Conservation (phyloP, 2,797 vertebrate species). For the Acrossocheilus wenchowensis region DNA sequence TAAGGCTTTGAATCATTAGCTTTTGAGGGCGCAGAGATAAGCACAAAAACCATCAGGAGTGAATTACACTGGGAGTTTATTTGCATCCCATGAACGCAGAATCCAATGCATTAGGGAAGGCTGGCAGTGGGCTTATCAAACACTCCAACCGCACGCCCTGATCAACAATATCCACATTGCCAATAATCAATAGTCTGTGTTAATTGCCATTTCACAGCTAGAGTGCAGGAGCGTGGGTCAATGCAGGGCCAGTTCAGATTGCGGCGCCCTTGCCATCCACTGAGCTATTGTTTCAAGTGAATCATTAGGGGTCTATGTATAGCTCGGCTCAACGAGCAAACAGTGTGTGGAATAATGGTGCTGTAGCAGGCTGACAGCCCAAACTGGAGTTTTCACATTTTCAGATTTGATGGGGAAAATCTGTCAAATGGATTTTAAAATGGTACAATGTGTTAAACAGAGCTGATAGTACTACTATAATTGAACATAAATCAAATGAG, state of each 20-base stretch:
- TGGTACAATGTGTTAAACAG: conserved; percentile 11
- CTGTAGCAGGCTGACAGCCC: not conserved
- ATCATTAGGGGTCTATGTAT: conserved; percentile 49
- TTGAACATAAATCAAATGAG: not conserved
- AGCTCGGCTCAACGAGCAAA: conserved; percentile 39
- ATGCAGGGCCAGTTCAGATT: conserved; percentile 39
- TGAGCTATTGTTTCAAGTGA: conserved; percentile 56
- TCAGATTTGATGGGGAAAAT: not conserved
- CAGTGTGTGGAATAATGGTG: conserved; percentile 9
- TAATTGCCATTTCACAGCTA: conserved; percentile 54
- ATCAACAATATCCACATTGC: conserved; percentile 46
- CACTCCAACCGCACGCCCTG: conserved; percentile 62
- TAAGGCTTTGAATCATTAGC: conserved; percentile 70
- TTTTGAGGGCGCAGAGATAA: conserved; percentile 69
- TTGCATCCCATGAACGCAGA: conserved; percentile 58
- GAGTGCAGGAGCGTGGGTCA: conserved; percentile 40
- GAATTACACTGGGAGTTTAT: conserved; percentile 60
- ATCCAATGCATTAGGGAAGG: conserved; percentile 21
- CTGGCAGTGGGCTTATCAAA: conserved; percentile 49
- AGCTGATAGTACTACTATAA: not conserved
- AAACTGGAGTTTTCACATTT: not conserved
- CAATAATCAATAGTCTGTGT: conserved; percentile 58
- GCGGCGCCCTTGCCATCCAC: conserved; percentile 17
- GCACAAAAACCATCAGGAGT: conserved; percentile 64
- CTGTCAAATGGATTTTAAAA: conserved; percentile 18